phyloP scores from a whole-genome alignment of 2,797 vertebrate species.

The Natrix natrix region DNA sequence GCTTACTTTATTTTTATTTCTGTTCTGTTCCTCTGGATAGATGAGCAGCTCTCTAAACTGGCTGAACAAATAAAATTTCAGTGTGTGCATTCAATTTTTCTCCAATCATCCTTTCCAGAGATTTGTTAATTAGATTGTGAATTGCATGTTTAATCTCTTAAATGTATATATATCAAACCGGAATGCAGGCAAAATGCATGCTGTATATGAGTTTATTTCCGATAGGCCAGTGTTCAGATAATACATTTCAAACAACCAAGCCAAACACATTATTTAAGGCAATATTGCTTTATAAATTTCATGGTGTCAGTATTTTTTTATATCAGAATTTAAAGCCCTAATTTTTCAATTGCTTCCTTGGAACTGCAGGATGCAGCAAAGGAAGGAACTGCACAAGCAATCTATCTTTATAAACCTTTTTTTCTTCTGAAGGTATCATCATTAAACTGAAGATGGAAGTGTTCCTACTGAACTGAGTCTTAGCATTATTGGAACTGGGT shows the following conservation, averaged over 20 bases:
- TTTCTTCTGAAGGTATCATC: conserved; percentile 45
- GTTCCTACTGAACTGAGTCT: conserved; percentile 29
- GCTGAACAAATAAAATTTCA: neutral
- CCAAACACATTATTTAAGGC: neutral
- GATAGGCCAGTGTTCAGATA: neutral
- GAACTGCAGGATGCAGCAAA: conserved; percentile 33
- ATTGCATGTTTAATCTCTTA: neutral
- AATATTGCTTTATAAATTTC: neutral
- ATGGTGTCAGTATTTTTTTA: conserved; percentile 34
- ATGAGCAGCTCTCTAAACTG: neutral
- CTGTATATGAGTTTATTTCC: neutral
- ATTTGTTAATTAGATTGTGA: neutral
- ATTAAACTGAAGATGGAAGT: conserved; percentile 35
- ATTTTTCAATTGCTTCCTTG: conserved; percentile 44
- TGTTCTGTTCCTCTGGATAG: neutral
- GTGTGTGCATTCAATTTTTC: neutral
- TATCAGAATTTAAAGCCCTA: conserved; percentile 29
- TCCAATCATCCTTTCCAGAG: neutral
- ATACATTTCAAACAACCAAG: neutral
- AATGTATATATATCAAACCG: too few relatives aligned
- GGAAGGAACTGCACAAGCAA: conserved; percentile 14
- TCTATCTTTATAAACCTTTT: conserved; percentile 54
- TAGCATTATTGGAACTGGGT: conserved; percentile 9
- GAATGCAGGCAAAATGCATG: neutral
- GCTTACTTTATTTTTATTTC: neutral